Percentiles rank a stretch among this genome's conserved stretches.
These are phyloP conservation scores for Dufourea novaeangliae DNA, from an alignment of 1,140 invertebrate genomes.

Conservation along the genomic window DNA sequence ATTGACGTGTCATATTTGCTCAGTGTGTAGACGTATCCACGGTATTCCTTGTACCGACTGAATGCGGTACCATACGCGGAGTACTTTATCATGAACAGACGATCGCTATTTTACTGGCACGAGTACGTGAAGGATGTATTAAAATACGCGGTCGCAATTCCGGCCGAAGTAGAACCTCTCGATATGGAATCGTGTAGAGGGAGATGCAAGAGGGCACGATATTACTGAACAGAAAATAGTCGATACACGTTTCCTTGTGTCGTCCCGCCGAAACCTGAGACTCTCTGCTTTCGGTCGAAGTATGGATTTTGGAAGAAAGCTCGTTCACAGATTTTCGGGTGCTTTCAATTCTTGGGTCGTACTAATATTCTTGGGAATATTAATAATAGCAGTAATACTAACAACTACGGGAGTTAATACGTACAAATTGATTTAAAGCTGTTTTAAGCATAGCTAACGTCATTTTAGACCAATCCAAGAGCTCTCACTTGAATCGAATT, in stretches of 20 bases:
- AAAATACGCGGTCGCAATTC: conserved; percentile 27
- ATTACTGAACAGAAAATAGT: not conserved
- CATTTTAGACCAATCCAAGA: too few relatives aligned
- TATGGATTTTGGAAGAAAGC: too few relatives aligned
- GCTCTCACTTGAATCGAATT: too few relatives aligned
- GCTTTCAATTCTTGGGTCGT: too few relatives aligned
- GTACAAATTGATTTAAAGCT: too few relatives aligned
- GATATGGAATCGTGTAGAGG: not conserved
- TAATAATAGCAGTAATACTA: too few relatives aligned
- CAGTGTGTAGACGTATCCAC: conserved; percentile 30
- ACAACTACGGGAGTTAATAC: too few relatives aligned
- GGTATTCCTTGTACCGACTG: conserved; percentile 20
- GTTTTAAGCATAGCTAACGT: too few relatives aligned
- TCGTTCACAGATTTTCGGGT: too few relatives aligned
- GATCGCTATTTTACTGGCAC: conserved; percentile 45
- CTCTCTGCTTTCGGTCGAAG: too few relatives aligned
- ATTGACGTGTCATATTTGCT: conserved; percentile 63
- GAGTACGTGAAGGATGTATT: conserved; percentile 34
- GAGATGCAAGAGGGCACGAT: not conserved
- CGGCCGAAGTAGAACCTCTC: not conserved
- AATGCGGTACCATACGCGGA: conserved; percentile 33
- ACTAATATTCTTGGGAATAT: too few relatives aligned
- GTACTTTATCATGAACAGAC: conserved; percentile 53
- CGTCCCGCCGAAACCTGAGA: not conserved
- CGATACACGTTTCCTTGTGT: conserved; percentile 3